These are phyloP conservation scores for Hypolimnas misippus DNA, from an alignment of 2,888 invertebrate genomes.

Conservation along the genomic window DNA sequence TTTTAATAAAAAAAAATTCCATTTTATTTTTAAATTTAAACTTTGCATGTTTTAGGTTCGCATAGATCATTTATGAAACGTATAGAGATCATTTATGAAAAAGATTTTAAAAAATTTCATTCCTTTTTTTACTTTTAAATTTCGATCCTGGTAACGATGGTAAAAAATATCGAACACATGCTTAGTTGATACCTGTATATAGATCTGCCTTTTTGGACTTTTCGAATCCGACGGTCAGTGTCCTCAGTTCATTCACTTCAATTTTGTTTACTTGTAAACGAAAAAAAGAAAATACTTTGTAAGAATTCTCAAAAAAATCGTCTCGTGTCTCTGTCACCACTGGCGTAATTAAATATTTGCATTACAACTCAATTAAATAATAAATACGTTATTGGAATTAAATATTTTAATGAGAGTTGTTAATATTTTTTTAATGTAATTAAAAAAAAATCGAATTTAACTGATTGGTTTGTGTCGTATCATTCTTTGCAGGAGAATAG, in stretches of 20 bases:
- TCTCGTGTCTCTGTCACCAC: not conserved
- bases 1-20: no score
- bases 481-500: no score
- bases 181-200: not conserved
- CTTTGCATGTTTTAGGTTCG: no score
- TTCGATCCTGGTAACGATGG: no score
- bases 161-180: not conserved
- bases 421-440: not conserved
- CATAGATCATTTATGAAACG: no score
- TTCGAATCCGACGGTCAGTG: slow-evolving; percentile 12
- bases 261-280: not conserved
- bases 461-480: no score
- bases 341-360: not conserved
- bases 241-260: slow-evolving; percentile 10
- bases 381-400: not conserved
- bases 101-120: no score
- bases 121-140: no score
- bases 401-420: not conserved
- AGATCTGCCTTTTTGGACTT: not conserved
- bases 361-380: not conserved
- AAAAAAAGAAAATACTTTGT: not conserved
- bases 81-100: no score
- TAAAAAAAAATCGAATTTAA: no score
- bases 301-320: not conserved
- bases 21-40: no score